phyloP scores from a whole-genome alignment of 1,140 invertebrate genomes.

The Nasonia vitripennis region DNA sequence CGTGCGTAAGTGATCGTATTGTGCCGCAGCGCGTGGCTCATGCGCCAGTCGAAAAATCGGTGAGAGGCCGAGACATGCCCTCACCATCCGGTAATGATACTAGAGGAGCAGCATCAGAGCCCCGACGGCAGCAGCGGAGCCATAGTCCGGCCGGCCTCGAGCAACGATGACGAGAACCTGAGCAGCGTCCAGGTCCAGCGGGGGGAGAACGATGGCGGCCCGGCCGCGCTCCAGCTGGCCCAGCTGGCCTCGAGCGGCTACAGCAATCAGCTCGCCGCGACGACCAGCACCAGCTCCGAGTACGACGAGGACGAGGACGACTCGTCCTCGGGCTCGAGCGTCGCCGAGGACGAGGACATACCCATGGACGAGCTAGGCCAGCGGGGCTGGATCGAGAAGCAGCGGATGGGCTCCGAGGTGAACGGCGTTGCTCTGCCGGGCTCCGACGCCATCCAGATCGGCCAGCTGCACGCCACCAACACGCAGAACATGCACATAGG shows the following conservation, averaged over 20 bases:
- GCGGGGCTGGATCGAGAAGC: constrained; percentile 55
- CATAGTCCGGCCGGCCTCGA: background rate
- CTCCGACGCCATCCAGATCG: constrained; percentile 61
- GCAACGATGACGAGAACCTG: no score
- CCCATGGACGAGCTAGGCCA: constrained; percentile 43
- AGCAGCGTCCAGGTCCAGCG: no score
- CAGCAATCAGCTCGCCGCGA: background rate
- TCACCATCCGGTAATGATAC: background rate
- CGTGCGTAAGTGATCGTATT: no score
- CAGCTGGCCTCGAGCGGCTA: background rate
- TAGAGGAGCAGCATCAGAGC: background rate
- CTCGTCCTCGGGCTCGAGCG: constrained; percentile 53
- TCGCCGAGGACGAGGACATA: constrained; percentile 54
- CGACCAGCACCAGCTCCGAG: background rate
- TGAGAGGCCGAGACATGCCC: no score
- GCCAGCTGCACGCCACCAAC: constrained; percentile 77
- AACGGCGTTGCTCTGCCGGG: constrained; percentile 46
- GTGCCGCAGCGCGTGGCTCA: no score
- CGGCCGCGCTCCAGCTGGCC: background rate
- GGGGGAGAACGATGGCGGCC: no score
- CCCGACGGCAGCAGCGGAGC: background rate
- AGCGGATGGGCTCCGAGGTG: background rate
- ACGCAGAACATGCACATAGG: constrained; percentile 80
- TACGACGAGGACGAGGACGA: constrained; percentile 15
- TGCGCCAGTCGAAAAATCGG: no score